Evolutionary conservation across 2,888 invertebrate genomes (phyloP).

Genomic region (Phengaris arion): DNA sequence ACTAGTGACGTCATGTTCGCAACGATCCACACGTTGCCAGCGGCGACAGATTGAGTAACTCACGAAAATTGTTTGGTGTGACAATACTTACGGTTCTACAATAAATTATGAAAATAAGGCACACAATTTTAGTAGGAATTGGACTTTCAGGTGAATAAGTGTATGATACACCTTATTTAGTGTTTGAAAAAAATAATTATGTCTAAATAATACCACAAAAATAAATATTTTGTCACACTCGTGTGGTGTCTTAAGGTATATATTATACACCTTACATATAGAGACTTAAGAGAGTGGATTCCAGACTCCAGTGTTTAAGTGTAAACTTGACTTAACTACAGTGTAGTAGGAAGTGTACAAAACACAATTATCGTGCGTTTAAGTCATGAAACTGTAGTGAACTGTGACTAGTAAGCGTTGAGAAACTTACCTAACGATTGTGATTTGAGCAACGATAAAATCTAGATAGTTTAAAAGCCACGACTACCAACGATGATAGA

Average conservation of each 20-base stretch:
- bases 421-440: neutral
- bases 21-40: neutral
- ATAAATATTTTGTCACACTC: too few relatives aligned
- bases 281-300: too few relatives aligned
- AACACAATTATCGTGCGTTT: constrained; percentile 20
- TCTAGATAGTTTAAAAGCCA: neutral
- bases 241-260: too few relatives aligned
- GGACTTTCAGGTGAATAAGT: too few relatives aligned
- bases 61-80: neutral
- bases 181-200: too few relatives aligned
- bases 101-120: neutral
- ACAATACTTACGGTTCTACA: neutral
- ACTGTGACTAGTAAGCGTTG: constrained; percentile 15
- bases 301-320: neutral
- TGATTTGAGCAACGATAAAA: neutral
- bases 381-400: constrained; percentile 13
- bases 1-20: neutral
- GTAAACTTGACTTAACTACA: neutral
- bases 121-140: too few relatives aligned
- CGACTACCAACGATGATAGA: neutral
- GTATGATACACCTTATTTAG: too few relatives aligned
- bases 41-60: neutral
- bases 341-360: constrained; percentile 7
- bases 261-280: too few relatives aligned
- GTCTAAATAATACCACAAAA: too few relatives aligned